Conservation (phyloP, 1,140 invertebrate species). For the Bombus pyrosoma region DNA sequence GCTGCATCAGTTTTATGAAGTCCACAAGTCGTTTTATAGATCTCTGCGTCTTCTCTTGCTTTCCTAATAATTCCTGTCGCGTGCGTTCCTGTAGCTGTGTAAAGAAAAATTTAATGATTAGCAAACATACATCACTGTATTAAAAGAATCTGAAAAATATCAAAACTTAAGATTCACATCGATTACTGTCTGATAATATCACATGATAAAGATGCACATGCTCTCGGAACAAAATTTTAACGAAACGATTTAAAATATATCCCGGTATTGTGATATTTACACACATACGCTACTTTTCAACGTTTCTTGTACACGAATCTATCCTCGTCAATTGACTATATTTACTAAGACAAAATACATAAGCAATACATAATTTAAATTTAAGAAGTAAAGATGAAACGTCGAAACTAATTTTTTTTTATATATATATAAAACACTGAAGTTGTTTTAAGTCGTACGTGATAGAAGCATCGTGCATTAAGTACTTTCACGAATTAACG, state of each 20-base stretch:
- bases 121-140: not conserved
- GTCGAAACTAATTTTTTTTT: not conserved
- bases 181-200: constrained; percentile 24
- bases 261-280: not conserved
- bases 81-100: constrained; percentile 77
- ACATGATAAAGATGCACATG: constrained; percentile 59
- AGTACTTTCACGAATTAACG: constrained; percentile 29
- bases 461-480: constrained; percentile 50
- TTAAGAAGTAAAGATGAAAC: constrained; percentile 27
- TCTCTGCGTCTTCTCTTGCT: constrained; percentile 79
- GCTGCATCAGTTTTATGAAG: constrained; percentile 79
- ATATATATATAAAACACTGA: constrained; percentile 8
- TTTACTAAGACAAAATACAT: constrained; percentile 21
- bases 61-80: constrained; percentile 76
- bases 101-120: constrained; percentile 35
- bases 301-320: not conserved
- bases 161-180: constrained; percentile 5
- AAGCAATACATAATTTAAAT: constrained; percentile 38
- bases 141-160: not conserved
- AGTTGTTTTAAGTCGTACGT: not conserved
- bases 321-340: constrained; percentile 1
- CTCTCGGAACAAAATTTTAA: constrained; percentile 59
- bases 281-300: not conserved
- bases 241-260: constrained; percentile 7
- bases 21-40: constrained; percentile 80